Percentiles rank a stretch among this genome's conserved stretches.
phyloP scores from a whole-genome alignment of 1,140 invertebrate genomes.

The Contarinia nasturtii region DNA sequence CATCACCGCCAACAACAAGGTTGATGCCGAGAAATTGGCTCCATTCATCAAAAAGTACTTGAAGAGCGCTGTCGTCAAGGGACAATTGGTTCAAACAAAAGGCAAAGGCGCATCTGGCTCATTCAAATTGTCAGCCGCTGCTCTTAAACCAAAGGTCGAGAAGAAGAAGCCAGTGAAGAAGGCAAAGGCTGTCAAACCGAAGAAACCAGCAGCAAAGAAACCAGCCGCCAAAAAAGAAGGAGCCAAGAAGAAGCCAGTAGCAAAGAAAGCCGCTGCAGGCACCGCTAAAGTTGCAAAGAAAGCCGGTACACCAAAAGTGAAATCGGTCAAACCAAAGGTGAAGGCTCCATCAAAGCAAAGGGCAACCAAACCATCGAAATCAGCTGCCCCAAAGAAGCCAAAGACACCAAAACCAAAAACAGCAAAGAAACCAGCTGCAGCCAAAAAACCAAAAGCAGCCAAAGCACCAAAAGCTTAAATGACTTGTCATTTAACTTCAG shows the following conservation, averaged over 20 bases:
- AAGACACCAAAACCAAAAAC: too few relatives aligned
- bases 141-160: slow-evolving; percentile 16
- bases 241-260: too few relatives aligned
- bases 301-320: background rate
- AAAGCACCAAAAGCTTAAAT: background rate
- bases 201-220: background rate
- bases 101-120: slow-evolving; percentile 39
- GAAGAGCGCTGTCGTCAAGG: slow-evolving; percentile 31
- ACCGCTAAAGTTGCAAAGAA: background rate
- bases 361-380: too few relatives aligned
- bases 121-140: too few relatives aligned
- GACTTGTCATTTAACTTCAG: background rate
- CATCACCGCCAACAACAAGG: slow-evolving; percentile 33
- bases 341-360: too few relatives aligned
- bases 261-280: background rate
- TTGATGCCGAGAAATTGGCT: slow-evolving; percentile 33
- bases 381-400: too few relatives aligned
- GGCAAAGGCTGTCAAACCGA: background rate
- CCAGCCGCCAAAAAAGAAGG: background rate
- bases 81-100: slow-evolving; percentile 34
- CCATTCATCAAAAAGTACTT: slow-evolving; percentile 41
- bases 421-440: too few relatives aligned
- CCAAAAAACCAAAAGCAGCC: background rate
- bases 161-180: background rate
- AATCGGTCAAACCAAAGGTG: background rate